Percentiles rank a stretch among this genome's conserved stretches.
These are phyloP conservation scores for Drosophila peninsularis DNA, from an alignment of 2,888 invertebrate genomes.

Conservation along the genomic window DNA sequence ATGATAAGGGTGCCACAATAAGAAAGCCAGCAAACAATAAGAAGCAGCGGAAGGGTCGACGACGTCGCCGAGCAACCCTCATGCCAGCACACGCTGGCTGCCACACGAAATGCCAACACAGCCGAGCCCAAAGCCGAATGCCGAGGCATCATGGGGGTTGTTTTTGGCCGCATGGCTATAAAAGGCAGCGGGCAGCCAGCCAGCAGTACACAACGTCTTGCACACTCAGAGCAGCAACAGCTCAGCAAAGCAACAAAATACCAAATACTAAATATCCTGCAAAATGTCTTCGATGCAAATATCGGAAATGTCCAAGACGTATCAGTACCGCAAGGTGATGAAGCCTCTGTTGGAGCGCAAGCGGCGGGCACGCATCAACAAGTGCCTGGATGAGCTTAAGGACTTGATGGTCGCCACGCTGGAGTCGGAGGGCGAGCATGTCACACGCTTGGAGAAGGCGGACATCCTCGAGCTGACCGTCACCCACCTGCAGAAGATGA, in stretches of 20 bases:
- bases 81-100: constrained; percentile 60
- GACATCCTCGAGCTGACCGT: constrained; percentile 95
- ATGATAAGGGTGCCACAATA: constrained; percentile 78
- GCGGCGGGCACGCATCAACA: constrained; percentile 94
- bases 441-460: constrained; percentile 94
- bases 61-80: constrained; percentile 62
- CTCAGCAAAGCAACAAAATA: constrained; percentile 43
- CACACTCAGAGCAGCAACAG: constrained; percentile 68
- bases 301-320: constrained; percentile 91
- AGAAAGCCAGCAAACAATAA: constrained; percentile 75
- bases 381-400: constrained; percentile 94
- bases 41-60: constrained; percentile 71
- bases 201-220: constrained; percentile 71
- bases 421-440: constrained; percentile 94
- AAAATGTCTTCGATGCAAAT: constrained; percentile 80
- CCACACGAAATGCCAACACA: constrained; percentile 64
- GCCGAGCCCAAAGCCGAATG: constrained; percentile 25
- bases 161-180: constrained; percentile 64
- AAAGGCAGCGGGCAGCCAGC: constrained; percentile 53
- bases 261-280: constrained; percentile 12
- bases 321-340: constrained; percentile 97
- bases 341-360: constrained; percentile 96
- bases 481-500: constrained; percentile 91
- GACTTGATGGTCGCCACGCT: constrained; percentile 91
- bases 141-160: constrained; percentile 57